Evolutionary conservation across 2,797 vertebrate species (phyloP), one percentile per base, ranked within the genome.

Genomic region (Ceryle rudis): DNA sequence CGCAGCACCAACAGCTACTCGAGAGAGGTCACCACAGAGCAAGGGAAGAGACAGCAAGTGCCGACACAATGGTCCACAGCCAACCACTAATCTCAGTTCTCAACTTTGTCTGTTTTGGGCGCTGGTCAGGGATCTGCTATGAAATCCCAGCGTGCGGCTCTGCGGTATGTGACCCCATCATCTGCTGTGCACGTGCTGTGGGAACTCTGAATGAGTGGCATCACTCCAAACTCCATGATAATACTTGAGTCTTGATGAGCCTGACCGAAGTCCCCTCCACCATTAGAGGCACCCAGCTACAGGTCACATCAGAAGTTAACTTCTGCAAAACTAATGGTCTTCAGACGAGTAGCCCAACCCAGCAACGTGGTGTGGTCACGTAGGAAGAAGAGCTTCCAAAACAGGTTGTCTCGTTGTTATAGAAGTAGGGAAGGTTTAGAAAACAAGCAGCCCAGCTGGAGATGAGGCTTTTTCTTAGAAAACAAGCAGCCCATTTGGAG

Each of bases 151-250:
- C 62, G 12, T 0, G 2, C 3, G 42, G 54, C 47, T 22, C 75
- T 22, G 54, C 58, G 23, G 1, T 2, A 3, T 0, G 4, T 4
- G 71, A 81, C 5, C 37, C 55, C 37, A 23, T 4, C 42, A 18
- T 1, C 13, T 0, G 1, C 62, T 16, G 18, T 1, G 10, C 47
- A 7, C 0, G 0, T 1, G n/a, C 55, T 49, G 42, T 6, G 1
- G 16, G 35, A 61, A 61, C 6, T 12, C 26, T 2, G 20, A 64
- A 10, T 0, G 23, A 0, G 0, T 2, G 35, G 17, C 54, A 52
- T 19, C 58, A 8, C 55, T 29, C 41, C 54, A 44, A 28, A 13
- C 23, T 11, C 18, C 5, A 23, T 1, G 3, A 6, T 1, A 26
- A 26, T 1, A 26, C 6, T 1, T 0, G 6, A 55, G 41, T 14